Base-by-base conservation (phyloP, 2,797 vertebrate genomes). In the Galago senegalensis region DNA sequence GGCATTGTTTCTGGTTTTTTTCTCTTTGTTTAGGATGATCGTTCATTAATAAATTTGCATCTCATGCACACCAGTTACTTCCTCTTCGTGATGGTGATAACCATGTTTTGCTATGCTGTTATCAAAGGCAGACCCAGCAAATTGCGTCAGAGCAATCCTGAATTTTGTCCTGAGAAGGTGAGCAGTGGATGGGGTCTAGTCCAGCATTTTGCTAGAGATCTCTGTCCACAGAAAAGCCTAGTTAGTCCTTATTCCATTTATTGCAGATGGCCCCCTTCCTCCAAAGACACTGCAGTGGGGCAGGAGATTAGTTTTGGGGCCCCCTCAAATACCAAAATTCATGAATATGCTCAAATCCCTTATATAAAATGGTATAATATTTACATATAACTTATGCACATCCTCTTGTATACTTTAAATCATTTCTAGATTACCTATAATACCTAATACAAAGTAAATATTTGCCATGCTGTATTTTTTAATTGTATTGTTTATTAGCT, bases 1-100 rank as follows among this genome's bases (percentile, higher is more conserved):
- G 14, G 43, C 31, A 10, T 72, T 87, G 63, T 49, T 84, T 61
- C 37, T 61, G n/a, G 13, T 81, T 61, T 82, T 94, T 31, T 65
- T 72, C 70, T 83, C 63, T 98, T 40, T 89, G 9, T 61, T 76
- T 98, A 99, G 99, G 99, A 99, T 5, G 99, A 99, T 98, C 99
- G 99, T 65, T 99, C 99, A 7, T 99, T 99, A 95, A 99, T 99
- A 98, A 99, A 99, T 98, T 98, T 99, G 97, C 99, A 99, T 97
- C 99, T 99, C 98, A 99, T 99, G 99, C 99, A 99, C 97, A 99
- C 99, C 93, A 99, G 99, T 98, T 99, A 99, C 98, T 99, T 99
- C 98, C 99, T 99, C 93, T 99, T 99, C 81, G 99, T 99, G 98
- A 99, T 99, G 99, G 99, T 99, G 98, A 99, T 99, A 97, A 99